Percentiles rank a stretch among this genome's conserved stretches.
phyloP scores from a whole-genome alignment of 2,797 vertebrate genomes.

The Hoplostethus atlanticus region DNA sequence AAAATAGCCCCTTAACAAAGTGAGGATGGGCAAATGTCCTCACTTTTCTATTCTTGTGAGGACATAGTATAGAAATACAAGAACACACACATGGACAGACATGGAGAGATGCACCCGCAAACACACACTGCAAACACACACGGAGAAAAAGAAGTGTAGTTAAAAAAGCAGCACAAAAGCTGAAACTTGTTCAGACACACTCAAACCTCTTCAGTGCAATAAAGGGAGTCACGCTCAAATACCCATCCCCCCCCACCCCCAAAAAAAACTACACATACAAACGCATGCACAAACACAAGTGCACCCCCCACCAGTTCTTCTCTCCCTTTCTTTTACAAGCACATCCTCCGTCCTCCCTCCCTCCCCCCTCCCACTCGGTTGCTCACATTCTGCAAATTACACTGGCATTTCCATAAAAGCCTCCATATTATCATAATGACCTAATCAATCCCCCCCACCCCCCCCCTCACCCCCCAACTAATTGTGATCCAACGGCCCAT shows the following conservation, averaged over 20 bases:
- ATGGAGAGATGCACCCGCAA: not conserved
- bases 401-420: slow-evolving; percentile 42
- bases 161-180: not conserved
- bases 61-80: no score
- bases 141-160: not conserved
- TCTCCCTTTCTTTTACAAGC: not conserved
- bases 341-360: not conserved
- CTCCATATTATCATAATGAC: slow-evolving; percentile 58
- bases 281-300: slow-evolving; percentile 4
- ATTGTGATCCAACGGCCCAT: slow-evolving; percentile 65
- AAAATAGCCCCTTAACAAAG: no score
- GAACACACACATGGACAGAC: no score
- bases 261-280: not conserved
- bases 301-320: not conserved
- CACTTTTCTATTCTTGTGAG: no score
- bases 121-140: not conserved
- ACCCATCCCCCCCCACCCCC: no score
- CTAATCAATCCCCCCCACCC: slow-evolving; percentile 50
- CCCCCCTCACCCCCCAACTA: slow-evolving; percentile 50
- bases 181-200: not conserved
- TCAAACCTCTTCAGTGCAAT: not conserved
- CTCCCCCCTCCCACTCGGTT: not conserved
- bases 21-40: no score
- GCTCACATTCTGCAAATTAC: not conserved
- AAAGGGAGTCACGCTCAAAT: not conserved